Conservation (phyloP, 2,113 vertebrate genomes). For the Seriola quinqueradiata region DNA sequence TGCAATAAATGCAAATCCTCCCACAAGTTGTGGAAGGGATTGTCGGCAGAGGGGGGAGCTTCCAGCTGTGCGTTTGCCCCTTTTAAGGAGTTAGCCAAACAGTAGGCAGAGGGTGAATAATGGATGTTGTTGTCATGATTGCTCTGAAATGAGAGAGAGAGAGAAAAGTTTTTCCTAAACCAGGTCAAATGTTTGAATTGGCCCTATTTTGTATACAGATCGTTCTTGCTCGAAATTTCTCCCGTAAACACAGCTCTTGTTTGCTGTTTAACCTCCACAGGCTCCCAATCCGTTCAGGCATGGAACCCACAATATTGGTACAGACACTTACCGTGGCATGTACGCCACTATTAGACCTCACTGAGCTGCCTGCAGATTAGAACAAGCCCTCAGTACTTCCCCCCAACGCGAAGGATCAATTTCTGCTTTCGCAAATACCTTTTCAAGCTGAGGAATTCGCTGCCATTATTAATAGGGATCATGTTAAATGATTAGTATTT, state of each 20-base stretch:
- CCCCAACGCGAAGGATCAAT: conserved; percentile 1
- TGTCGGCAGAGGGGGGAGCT: conserved; percentile 27
- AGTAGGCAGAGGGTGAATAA: conserved; percentile 78
- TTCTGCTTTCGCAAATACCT: conserved; percentile 18
- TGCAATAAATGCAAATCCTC: conserved; percentile 23
- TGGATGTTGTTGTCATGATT: conserved; percentile 76
- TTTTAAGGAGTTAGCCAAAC: conserved; percentile 67
- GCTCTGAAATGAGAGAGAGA: conserved; percentile 52
- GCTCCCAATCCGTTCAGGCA: conserved; percentile 32
- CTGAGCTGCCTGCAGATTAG: background rate
- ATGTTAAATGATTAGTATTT: background rate
- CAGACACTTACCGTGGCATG: background rate
- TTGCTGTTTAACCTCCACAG: conserved; percentile 60
- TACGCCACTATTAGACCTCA: background rate
- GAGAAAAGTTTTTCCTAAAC: conserved; percentile 44
- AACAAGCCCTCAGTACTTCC: background rate
- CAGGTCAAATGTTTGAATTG: conserved; percentile 73
- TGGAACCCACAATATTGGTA: conserved; percentile 47
- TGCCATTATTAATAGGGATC: background rate
- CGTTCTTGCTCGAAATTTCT: conserved; percentile 25
- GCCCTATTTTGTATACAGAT: conserved; percentile 53
- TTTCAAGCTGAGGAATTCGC: background rate
- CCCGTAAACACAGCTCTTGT: conserved; percentile 53
- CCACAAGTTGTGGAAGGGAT: conserved; percentile 15
- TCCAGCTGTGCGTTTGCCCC: conserved; percentile 53